Conservation (phyloP, 2,113 vertebrate genomes). For the Barnardius zonarius region DNA sequence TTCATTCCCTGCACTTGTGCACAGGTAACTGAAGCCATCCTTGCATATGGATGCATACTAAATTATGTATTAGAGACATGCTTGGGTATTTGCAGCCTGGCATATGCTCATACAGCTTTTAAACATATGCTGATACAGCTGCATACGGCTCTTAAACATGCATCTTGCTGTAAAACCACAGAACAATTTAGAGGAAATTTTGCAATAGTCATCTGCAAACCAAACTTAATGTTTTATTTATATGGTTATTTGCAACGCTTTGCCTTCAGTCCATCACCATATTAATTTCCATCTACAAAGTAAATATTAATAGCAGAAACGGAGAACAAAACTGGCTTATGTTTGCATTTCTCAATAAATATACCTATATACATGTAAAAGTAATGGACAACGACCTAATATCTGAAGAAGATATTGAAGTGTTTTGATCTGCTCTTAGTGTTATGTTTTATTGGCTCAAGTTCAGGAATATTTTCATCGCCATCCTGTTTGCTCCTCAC, state of each 20-base stretch:
- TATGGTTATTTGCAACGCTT: neutral
- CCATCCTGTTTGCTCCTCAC: neutral
- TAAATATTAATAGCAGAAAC: neutral
- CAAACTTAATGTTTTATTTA: neutral
- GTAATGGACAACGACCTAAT: neutral
- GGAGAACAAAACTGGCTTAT: neutral
- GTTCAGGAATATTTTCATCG: neutral
- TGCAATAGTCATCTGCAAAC: neutral
- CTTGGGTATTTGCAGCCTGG: neutral
- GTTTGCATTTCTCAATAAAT: neutral
- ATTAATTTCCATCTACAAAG: neutral
- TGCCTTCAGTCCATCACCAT: neutral
- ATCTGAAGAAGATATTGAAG: neutral
- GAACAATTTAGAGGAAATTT: neutral
- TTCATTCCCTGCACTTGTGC: neutral
- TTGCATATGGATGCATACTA: fast-evolving
- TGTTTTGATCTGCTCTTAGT: neutral
- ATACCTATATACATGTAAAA: neutral
- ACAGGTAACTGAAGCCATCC: neutral
- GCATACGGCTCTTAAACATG: neutral
- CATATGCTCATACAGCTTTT: neutral
- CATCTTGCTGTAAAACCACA: neutral
- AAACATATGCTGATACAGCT: neutral
- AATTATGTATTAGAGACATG: neutral
- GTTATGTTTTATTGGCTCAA: neutral